Evolutionary conservation across 2,888 invertebrate genomes (phyloP).

Genomic region (Plusia festucae): DNA sequence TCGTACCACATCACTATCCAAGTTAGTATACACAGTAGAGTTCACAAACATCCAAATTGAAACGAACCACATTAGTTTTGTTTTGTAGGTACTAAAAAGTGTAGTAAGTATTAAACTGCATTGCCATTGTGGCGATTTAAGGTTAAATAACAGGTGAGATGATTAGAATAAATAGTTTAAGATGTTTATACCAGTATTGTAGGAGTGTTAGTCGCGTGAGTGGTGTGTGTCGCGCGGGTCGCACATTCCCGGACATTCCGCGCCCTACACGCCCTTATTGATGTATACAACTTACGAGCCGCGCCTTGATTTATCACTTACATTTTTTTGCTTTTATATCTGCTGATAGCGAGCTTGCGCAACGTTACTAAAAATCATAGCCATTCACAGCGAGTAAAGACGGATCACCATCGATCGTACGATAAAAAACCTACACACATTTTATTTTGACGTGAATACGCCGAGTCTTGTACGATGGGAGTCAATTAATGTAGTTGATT

Average conservation of each 20-base stretch:
- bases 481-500: background rate
- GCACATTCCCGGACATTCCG: conserved; percentile 8
- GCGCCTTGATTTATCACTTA: conserved; percentile 26
- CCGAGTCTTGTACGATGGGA: background rate
- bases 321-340: conserved; percentile 26
- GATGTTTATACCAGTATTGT: background rate
- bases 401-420: conserved; percentile 13
- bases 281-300: conserved; percentile 25
- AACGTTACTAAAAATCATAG: conserved; percentile 14
- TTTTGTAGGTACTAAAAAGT: background rate
- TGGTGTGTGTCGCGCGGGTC: conserved; percentile 3
- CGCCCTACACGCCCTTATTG: conserved; percentile 17
- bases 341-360: conserved; percentile 15
- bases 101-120: background rate
- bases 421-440: conserved; percentile 13
- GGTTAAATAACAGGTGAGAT: background rate
- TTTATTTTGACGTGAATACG: conserved; percentile 7
- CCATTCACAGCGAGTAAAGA: conserved; percentile 16
- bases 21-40: background rate
- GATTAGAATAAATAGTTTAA: background rate
- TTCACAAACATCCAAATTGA: background rate
- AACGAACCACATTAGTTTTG: conserved; percentile 1
- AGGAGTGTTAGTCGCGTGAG: background rate
- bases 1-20: background rate
- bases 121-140: conserved; percentile 5